Evolutionary conservation across 2,888 invertebrate species (phyloP).

Genomic region (Agriopis leucophaearia): DNA sequence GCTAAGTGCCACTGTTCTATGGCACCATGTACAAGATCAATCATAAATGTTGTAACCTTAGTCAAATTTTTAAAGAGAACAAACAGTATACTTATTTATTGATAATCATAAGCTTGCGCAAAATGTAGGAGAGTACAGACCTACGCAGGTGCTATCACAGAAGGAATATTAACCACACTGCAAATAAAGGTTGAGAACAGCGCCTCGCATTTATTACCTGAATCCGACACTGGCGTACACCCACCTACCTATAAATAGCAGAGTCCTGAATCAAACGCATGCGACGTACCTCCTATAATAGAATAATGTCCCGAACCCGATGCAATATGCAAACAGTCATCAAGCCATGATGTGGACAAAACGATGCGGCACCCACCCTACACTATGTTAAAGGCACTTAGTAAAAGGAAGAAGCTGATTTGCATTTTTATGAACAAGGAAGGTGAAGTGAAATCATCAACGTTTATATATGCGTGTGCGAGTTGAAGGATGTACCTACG

Average conservation of each 20-base stretch:
- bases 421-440: slow-evolving; percentile 82
- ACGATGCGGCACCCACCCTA: slow-evolving; percentile 74
- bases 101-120: too few relatives aligned
- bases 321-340: slow-evolving; percentile 56
- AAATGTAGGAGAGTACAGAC: too few relatives aligned
- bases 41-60: too few relatives aligned
- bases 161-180: too few relatives aligned
- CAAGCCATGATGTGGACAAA: slow-evolving; percentile 55
- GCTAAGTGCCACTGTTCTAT: too few relatives aligned
- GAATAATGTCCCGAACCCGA: slow-evolving; percentile 54
- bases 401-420: slow-evolving; percentile 82
- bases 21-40: too few relatives aligned
- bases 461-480: slow-evolving; percentile 21
- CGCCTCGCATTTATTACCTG: not conserved
- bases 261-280: slow-evolving; percentile 43
- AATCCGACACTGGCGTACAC: slow-evolving; percentile 19
- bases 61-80: too few relatives aligned
- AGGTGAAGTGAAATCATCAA: slow-evolving; percentile 73
- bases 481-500: slow-evolving; percentile 13
- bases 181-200: not conserved
- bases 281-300: slow-evolving; percentile 42
- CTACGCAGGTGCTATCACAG: too few relatives aligned
- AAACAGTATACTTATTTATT: too few relatives aligned
- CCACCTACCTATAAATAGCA: slow-evolving; percentile 58
- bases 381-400: slow-evolving; percentile 76